A percentile compares a stretch with the other conserved stretches of the same genome.
Evolutionary conservation across 2,113 vertebrate species (phyloP).

Genomic region (Dermatemys mawii): DNA sequence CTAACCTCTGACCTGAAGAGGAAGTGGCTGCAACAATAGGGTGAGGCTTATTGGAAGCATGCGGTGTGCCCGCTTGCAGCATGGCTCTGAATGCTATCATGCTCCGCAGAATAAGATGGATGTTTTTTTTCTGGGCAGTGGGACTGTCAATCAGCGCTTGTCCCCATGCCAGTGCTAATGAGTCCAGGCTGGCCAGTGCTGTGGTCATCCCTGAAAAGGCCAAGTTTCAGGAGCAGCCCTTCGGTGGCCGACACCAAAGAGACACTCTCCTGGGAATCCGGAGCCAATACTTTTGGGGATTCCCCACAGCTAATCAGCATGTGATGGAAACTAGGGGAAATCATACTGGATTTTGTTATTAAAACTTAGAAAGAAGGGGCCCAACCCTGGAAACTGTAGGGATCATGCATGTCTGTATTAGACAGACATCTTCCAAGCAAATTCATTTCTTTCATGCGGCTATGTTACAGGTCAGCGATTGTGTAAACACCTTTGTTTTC

Average conservation of each 20-base stretch:
- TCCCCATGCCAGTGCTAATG: background rate
- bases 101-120: background rate
- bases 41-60: background rate
- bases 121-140: background rate
- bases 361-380: background rate
- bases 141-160: background rate
- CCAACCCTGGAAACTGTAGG: background rate
- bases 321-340: background rate
- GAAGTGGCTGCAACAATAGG: background rate
- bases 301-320: background rate
- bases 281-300: background rate
- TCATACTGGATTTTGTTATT: background rate
- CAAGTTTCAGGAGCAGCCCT: background rate
- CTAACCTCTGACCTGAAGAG: background rate
- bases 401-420: background rate
- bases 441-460: slow-evolving; percentile 33
- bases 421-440: background rate
- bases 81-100: background rate
- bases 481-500: slow-evolving; percentile 52
- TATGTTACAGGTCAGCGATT: slow-evolving; percentile 20
- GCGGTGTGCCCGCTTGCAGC: background rate
- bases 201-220: background rate
- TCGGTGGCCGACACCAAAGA: background rate
- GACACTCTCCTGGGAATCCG: background rate
- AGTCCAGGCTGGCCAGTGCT: background rate